These are phyloP conservation scores for Brachystomella parvula DNA, from an alignment of 1,140 invertebrate species.

Conservation along the genomic window DNA sequence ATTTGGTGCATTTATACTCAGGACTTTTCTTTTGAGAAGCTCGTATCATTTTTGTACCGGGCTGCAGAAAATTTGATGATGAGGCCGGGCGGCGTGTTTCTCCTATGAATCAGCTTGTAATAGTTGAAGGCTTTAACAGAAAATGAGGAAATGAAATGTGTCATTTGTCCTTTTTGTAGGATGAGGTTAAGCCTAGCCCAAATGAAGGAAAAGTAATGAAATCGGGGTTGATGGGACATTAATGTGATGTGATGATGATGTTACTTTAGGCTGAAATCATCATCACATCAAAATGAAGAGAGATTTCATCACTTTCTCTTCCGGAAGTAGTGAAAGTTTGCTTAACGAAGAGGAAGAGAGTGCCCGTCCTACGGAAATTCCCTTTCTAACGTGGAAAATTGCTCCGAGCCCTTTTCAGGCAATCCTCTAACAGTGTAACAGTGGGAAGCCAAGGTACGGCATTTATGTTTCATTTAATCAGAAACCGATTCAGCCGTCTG, in stretches of 20 bases:
- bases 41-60: too few relatives aligned
- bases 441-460: neutral
- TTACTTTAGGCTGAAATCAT: neutral
- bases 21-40: too few relatives aligned
- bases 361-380: neutral
- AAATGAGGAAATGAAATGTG: neutral
- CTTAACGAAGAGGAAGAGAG: neutral
- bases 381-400: neutral
- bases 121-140: neutral
- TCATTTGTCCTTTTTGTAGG: neutral
- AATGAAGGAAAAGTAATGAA: neutral
- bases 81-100: too few relatives aligned
- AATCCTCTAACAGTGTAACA: neutral
- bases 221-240: neutral
- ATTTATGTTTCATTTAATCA: neutral
- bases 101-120: too few relatives aligned
- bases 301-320: neutral
- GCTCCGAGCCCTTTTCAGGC: neutral
- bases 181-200: neutral
- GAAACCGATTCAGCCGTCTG: neutral
- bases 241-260: neutral
- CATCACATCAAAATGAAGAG: neutral
- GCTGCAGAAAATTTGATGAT: too few relatives aligned
- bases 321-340: neutral
- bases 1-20: too few relatives aligned